Evolutionary conservation across 2,797 vertebrate species (phyloP).

Genomic region (Crax fasciolata): DNA sequence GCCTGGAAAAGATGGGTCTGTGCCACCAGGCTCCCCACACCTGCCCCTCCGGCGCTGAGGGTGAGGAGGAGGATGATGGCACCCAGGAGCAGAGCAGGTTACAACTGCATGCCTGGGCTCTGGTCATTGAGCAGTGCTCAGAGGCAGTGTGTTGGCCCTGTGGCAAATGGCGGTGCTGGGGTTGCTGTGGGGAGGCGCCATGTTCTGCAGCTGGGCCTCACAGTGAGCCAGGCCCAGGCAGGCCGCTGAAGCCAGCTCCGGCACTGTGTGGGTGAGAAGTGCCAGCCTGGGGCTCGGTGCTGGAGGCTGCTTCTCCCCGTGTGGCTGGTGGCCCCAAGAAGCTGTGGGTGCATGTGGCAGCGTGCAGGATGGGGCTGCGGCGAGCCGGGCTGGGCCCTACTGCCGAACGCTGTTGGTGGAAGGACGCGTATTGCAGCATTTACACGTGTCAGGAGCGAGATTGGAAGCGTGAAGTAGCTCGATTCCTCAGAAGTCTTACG

Average conservation of each 20-base stretch:
- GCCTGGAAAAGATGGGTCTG: not conserved
- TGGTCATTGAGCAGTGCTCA: not conserved
- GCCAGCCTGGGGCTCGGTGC: accelerated
- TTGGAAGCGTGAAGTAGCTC: not conserved
- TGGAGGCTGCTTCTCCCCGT: not conserved
- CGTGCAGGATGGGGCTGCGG: not conserved
- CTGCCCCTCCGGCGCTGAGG: not conserved
- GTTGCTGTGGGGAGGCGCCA: not conserved
- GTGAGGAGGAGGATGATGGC: not conserved
- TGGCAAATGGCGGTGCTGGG: not conserved
- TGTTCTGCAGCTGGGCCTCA: not conserved
- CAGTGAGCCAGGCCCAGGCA: no score
- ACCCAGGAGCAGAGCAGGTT: not conserved
- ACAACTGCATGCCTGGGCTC: not conserved
- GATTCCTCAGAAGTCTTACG: constrained; percentile 45
- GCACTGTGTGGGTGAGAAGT: not conserved
- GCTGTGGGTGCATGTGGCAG: not conserved
- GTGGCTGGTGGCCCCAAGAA: not conserved
- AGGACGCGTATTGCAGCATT: not conserved
- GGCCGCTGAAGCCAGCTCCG: not conserved
- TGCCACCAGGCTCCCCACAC: not conserved
- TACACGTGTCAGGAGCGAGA: constrained; percentile 2
- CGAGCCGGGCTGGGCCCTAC: not conserved
- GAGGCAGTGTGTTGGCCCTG: not conserved
- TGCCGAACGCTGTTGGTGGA: not conserved